Evolutionary conservation across 2,888 invertebrate species (phyloP), one percentile per base, ranked within the genome.

Genomic region (Phoenoteleia sp.): DNA sequence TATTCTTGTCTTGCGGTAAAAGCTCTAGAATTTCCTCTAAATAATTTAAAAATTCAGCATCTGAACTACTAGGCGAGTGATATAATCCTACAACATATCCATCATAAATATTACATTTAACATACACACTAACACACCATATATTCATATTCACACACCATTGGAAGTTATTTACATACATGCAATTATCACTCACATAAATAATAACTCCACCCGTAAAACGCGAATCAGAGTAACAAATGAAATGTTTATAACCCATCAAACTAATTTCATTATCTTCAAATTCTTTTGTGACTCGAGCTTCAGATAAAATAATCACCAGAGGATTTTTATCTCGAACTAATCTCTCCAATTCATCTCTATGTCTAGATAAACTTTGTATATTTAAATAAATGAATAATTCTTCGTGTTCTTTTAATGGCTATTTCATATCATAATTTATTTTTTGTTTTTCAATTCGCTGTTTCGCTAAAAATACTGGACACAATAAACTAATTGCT

Each of bases 81-180:
- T n/a, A 62, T 42, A 62, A 15, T 62, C 42, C 62, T 9, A 45
- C 6, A 3, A 62, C 15, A 45, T 25, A 62, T 7, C 62, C 42
- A 0, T 15, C 15, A 42, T 62, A 62, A 9, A 62, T 9, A 23
- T 7, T n/a, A 42, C n/a, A n/a, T n/a, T n/a, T n/a, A n/a, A n/a
- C n/a, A n/a, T n/a, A n/a, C n/a, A n/a, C n/a, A n/a, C n/a, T 6
- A 52, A 42, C 62, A 27, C 62, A 62, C 62, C 62, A 62, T 15
- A 45, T 0, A 42, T 62, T 62, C 42, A 62, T 62, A 42, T 15
- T 7, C 17, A 19, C n/a, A n/a, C n/a, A n/a, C n/a, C n/a, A n/a
- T n/a, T n/a, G n/a, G n/a, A n/a, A n/a, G n/a, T 5, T 27, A 9
- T n/a, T 9, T 15, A 62, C 21, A 62, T 42, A 58, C 6, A 47